Base-by-base conservation (phyloP, 1,140 invertebrate species). In the Diuraphis noxia region DNA sequence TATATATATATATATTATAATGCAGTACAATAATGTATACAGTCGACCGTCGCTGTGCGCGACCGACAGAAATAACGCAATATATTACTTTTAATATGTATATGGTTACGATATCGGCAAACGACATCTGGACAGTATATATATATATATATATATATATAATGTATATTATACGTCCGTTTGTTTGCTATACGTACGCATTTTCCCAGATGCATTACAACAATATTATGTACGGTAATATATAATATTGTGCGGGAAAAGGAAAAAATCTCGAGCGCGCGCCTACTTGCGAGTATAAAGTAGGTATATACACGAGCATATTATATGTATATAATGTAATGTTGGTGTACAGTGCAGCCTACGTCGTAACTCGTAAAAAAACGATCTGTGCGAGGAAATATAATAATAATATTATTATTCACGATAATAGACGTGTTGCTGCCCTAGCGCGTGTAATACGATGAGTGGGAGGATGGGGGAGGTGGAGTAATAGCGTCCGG, bases 351-450 rank as follows among this genome's bases (percentile, higher is more conserved):
- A 17, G 56, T 72, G 10, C 19, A 17, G 9, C 4, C 56, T 72
- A 6, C n/a, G 56, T 34, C 30, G 56, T 72, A 72, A 72, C 56
- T 72, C 56, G 56, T 72, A 72, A 72, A 72, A 46, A 72, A 72
- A 72, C 56, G 56, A n/a, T 17, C 56, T 1, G 52, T 10, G n/a
- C 56, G n/a, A 72, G 56, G 56, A 72, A 72, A 72, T 72, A 72
- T 72, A 72, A 72, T 72, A 72, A 72, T 72, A 19, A 72, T 72
- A 72, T 72, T 72, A 72, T 72, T 72, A 72, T 72, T 72, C 56
- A 72, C 56, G 30, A 72, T 72, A 72, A 72, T 72, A 13, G 56
- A n/a, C 30, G 56, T 17, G 46, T 7, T 21, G 46, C 19, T 49
- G 46, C 46, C n/a, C 19, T 17, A 49, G 30, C 56, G 30, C 10